Evolutionary conservation across 2,888 invertebrate genomes (phyloP), one percentile per base, ranked within the genome.

Genomic region (Gandaritis pyraliata): DNA sequence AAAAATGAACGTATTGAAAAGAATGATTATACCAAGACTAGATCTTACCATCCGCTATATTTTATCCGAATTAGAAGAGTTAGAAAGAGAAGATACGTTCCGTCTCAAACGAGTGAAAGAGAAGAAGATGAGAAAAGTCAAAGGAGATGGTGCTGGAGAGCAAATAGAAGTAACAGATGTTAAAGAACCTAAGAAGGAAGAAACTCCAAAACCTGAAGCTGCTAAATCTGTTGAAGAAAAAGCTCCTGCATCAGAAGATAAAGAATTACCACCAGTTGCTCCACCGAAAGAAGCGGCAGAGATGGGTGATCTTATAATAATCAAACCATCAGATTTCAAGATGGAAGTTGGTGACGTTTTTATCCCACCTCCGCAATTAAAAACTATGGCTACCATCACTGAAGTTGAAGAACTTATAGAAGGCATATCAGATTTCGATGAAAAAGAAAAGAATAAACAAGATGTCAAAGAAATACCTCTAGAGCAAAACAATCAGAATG

Each of bases 11-110:
- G 61, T 62, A 11, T 13, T 58, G 29, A 36, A 45, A 10, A 13
- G 50, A 23, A n/a, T 58, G 8, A 38, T 58, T 29, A 51, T 58
- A 58, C 57, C 57, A 38, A 45, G 7, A 23, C 10, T 58, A 23
- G 7, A 33, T 3, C 2, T 15, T 12, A 45, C 50, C 1, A 45
- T 58, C 4, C 13, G 11, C 7, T 58, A 51, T 4, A 58, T 58
- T 13, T 5, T 45, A 29, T 23, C 45, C 6, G 57, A 58, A 23
- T 18, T 50, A n/a, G 50, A 58, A 38, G 57, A 57, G 36, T 10
- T 30, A 38, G 57, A 62, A 53, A 60, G 70, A 62, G 70, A 72
- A 48, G 70, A 70, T 5, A 55, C 36, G 1, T 71, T 66, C 29
- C 59, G 67, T 30, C 23, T 71, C 7, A 71, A 67, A 33, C 43